Base-by-base conservation (phyloP, 92 coral and sea anemone genomes). In the Blastomussa wellsi region DNA sequence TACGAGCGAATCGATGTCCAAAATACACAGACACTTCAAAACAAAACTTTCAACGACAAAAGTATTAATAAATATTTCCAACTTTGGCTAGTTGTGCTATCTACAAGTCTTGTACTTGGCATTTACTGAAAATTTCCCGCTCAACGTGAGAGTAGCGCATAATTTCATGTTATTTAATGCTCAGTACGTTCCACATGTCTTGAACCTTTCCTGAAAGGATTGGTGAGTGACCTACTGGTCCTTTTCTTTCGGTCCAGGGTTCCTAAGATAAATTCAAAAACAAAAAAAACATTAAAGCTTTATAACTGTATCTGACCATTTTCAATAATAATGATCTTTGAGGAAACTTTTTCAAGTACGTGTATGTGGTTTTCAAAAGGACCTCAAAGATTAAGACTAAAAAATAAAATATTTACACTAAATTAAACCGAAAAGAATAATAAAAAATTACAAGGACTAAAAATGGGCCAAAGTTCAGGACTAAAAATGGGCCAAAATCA, bases 191-290 rank as follows among this genome's bases (percentile, higher is more conserved):
- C 68, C 44, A 16, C 35, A 70, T n/a, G 85, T 35, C 78, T 81
- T 81, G 38, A 32, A 24, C 86, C 77, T 55, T 83, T 83, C 57
- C 92, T 90, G 85, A 94, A 94, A 15, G 98, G 98, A 15, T 94
- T 94, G 82, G 64, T 80, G 85, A 94, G 90, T 4, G 98, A 94
- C 29, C 81, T 33, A 53, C 88, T 94, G 74, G 83, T 72, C 66
- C 42, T 90, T 86, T 94, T 94, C 86, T 92, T 94, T 32, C 95
- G 83, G 51, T 87, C 83, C 70, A 90, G 73, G 64, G 92, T 64
- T 79, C 89, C 98, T 93, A 87, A 19, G 70, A 33, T 7, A 19
- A 48, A 7, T 28, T 44, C 13, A n/a, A 31, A 33, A 0, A 24
- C 26, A 2, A 3, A 19, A 70, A 35, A 4, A 70, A 37, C 22